Percentiles rank a stretch among this genome's conserved stretches.
phyloP scores from a whole-genome alignment of 2,113 vertebrate genomes.

The Cyanoderma ruficeps region DNA sequence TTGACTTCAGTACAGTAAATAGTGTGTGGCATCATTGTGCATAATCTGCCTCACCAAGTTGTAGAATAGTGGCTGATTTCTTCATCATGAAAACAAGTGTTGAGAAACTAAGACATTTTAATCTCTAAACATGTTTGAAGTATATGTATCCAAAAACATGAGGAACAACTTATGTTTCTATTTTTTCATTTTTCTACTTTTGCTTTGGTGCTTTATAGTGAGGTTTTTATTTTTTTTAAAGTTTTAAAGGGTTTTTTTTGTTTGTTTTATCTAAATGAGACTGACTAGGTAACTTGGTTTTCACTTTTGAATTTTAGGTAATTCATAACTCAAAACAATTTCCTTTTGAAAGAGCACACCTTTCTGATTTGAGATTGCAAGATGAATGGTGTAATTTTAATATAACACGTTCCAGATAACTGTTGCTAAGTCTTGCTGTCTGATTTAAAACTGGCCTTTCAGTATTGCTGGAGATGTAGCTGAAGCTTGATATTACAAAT shows the following conservation, averaged over 20 bases:
- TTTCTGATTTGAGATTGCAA: not conserved
- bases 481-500: not conserved
- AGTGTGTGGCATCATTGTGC: accelerated
- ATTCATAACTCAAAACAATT: not conserved
- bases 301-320: not conserved
- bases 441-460: not conserved
- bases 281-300: not conserved
- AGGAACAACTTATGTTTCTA: not conserved
- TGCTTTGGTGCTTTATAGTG: not conserved
- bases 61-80: not conserved
- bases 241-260: not conserved
- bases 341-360: not conserved
- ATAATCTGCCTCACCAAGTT: not conserved
- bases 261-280: not conserved
- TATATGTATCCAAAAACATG: not conserved
- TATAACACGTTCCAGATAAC: not conserved
- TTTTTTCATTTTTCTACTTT: not conserved
- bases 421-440: not conserved
- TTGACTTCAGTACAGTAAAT: not conserved
- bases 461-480: not conserved
- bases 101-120: not conserved
- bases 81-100: not conserved
- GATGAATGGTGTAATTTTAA: not conserved
- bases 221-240: not conserved
- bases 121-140: not conserved